Percentiles rank a stretch among this genome's conserved stretches.
These are phyloP conservation scores for Spisula subtruncata DNA, from an alignment of 2,888 invertebrate species.

Conservation along the genomic window DNA sequence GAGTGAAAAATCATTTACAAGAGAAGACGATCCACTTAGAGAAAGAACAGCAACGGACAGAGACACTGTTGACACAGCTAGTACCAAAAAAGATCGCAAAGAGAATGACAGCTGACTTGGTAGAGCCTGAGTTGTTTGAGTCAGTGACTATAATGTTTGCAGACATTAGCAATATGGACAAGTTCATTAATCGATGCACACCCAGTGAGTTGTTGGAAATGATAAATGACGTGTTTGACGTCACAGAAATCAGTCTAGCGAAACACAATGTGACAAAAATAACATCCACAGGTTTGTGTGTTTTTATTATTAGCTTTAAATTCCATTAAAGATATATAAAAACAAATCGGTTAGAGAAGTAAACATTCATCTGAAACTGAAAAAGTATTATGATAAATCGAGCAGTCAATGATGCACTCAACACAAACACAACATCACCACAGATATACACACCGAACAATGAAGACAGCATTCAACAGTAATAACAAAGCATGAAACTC, in stretches of 20 bases:
- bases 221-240: constrained; percentile 53
- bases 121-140: constrained; percentile 50
- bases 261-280: constrained; percentile 55
- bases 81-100: constrained; percentile 59
- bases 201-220: constrained; percentile 50
- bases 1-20: constrained; percentile 50
- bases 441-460: too few relatives aligned
- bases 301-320: neutral
- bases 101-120: constrained; percentile 33
- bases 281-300: constrained; percentile 48
- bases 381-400: too few relatives aligned
- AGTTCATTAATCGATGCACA: constrained; percentile 40
- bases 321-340: too few relatives aligned
- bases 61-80: constrained; percentile 55
- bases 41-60: constrained; percentile 53
- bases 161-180: constrained; percentile 51
- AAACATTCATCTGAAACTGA: too few relatives aligned
- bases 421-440: too few relatives aligned
- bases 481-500: too few relatives aligned
- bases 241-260: constrained; percentile 45
- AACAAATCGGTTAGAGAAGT: too few relatives aligned
- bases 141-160: constrained; percentile 57
- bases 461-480: too few relatives aligned
- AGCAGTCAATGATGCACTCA: too few relatives aligned
- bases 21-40: constrained; percentile 56